Evolutionary conservation across 1,140 invertebrate genomes (phyloP).

Genomic region (Tetraneura akinire): DNA sequence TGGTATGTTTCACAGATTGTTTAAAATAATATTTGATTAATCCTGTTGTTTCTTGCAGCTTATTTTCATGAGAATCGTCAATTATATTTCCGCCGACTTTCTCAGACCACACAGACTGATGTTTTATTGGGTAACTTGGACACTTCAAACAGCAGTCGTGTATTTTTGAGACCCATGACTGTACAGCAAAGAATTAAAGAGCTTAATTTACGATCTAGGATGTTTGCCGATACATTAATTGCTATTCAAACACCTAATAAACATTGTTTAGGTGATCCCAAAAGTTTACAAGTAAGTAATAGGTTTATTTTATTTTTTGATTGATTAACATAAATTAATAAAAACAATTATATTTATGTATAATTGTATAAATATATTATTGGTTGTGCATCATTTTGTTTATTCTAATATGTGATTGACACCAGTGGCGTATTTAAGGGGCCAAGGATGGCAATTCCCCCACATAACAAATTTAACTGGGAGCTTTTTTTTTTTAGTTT

Average conservation of each 20-base stretch:
- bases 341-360: no score
- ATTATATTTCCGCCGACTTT: slow-evolving; percentile 61
- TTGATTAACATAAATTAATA: no score
- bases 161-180: slow-evolving; percentile 60
- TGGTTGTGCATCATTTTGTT: no score
- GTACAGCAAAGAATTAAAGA: slow-evolving; percentile 63
- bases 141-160: slow-evolving; percentile 57
- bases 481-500: no score
- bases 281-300: slow-evolving; percentile 59
- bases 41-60: slow-evolving; percentile 53
- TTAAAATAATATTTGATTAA: no score
- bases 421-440: no score
- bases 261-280: slow-evolving; percentile 58
- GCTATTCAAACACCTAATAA: slow-evolving; percentile 59
- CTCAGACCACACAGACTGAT: slow-evolving; percentile 63
- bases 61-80: slow-evolving; percentile 59
- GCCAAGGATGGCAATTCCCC: no score
- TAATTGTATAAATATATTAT: no score
- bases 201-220: slow-evolving; percentile 62
- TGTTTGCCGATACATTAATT: slow-evolving; percentile 63
- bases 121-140: slow-evolving; percentile 61
- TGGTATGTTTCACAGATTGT: not conserved
- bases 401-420: no score
- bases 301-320: no score
- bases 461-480: no score